Base-by-base conservation (phyloP, 2,797 vertebrate species). In the Craterocephalus amniculus region DNA sequence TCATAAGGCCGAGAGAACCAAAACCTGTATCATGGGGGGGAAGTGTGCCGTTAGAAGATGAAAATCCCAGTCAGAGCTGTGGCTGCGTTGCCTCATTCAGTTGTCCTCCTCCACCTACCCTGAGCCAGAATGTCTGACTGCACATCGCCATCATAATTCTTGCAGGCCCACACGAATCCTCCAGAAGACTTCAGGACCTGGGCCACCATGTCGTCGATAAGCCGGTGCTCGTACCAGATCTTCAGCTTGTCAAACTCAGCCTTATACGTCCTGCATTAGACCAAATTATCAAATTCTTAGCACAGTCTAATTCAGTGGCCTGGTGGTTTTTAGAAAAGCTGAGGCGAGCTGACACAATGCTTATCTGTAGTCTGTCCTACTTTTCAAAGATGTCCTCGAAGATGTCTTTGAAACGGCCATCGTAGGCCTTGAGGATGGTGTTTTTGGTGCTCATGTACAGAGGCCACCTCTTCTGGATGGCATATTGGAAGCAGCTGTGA, bases 361-460 rank as follows among this genome's bases (percentile, higher is more conserved):
- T 27, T 27, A 5, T 29, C 26, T 27, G 11, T 27, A 14, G 6
- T 54, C 51, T 2, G n/a, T 12, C 93, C 20, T 91, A 98, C 98
- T 94, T 95, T 55, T 97, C 95, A 11, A 94, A 99, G 88, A 99
- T 95, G 0, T 98, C 97, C 91, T 99, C 90, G 87, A 99, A 99
- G 88, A 99, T 94, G 90, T 99, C 98, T 87, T 99, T 99, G 91
- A 99, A 99, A 57, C 96, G 94, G 6, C 97, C 98, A 0, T 99
- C 98, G 0, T 99, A 99, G 73, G 95, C 95, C 79, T 99, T 99
- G 56, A 99, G 94, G 79, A 99, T 99, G 87, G 97, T 99, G 91
- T 99, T 99, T 92, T 99, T 99, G 18, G 97, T 99, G 94, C 98
- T 99, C 96, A 99, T 84, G 94, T 99, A 99, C 3, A 99, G 94